A percentile compares a stretch with the other conserved stretches of the same genome.
Conservation (phyloP, 2,888 invertebrate species). For the Erebia aethiops region DNA sequence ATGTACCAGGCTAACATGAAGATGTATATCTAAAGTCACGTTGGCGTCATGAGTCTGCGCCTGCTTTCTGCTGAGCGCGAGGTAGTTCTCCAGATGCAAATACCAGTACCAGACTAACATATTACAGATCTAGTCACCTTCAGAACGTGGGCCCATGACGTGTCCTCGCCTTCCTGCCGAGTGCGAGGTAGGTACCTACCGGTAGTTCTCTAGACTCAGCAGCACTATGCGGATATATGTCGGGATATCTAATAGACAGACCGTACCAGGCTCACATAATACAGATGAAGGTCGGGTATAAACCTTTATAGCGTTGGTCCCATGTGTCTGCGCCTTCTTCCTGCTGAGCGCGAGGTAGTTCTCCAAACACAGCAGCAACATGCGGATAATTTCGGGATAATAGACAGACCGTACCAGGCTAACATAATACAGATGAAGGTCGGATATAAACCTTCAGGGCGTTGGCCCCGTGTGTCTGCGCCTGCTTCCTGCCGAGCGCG, state of each 20-base stretch:
- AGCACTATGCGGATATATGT: constrained; percentile 88
- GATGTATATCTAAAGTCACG: constrained; percentile 45
- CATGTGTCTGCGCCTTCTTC: constrained; percentile 84
- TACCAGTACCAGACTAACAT: constrained; percentile 55
- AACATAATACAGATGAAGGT: not conserved
- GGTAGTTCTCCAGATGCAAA: constrained; percentile 85
- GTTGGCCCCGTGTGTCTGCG: constrained; percentile 83
- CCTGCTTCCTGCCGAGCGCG: constrained; percentile 83
- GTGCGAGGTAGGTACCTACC: constrained; percentile 71
- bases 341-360: constrained; percentile 83
- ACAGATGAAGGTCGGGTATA: not conserved
- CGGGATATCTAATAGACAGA: constrained; percentile 56
- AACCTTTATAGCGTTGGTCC: constrained; percentile 84
- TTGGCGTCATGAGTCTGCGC: constrained; percentile 83
- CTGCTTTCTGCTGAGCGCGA: constrained; percentile 84
- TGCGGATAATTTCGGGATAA: constrained; percentile 86
- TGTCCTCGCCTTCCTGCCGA: no score
- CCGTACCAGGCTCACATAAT: not conserved
- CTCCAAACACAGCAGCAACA: constrained; percentile 87
- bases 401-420: not conserved
- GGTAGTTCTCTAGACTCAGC: constrained; percentile 82
- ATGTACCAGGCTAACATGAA: not conserved
- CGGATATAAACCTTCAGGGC: constrained; percentile 75
- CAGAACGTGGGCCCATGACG: no score
- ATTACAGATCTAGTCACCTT: no score